These are phyloP conservation scores for Eira barbara DNA, from an alignment of 2,113 vertebrate genomes.

Conservation along the genomic window DNA sequence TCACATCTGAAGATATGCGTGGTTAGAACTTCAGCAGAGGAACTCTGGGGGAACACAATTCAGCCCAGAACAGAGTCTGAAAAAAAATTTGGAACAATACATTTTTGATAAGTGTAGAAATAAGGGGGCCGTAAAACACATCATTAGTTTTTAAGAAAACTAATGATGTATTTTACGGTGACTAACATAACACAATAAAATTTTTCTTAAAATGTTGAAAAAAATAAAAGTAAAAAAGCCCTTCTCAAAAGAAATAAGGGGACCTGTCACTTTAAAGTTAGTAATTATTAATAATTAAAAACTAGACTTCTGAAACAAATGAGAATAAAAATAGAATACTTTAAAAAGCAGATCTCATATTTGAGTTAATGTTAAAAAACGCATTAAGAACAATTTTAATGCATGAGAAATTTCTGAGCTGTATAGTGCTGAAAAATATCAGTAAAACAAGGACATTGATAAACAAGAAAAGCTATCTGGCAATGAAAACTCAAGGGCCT, in stretches of 20 bases:
- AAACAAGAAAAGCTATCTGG: background rate
- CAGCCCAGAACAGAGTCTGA: background rate
- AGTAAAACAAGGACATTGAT: background rate
- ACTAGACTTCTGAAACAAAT: background rate
- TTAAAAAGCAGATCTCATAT: background rate
- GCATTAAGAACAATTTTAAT: background rate
- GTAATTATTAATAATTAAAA: background rate
- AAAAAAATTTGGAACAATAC: background rate
- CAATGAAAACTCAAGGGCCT: background rate
- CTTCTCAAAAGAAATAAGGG: background rate
- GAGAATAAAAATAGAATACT: background rate
- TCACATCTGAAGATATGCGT: background rate
- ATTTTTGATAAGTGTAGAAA: background rate
- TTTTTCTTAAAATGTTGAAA: no score
- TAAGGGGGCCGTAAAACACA: background rate
- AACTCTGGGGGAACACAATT: background rate
- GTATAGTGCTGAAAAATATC: background rate
- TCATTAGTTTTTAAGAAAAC: no score
- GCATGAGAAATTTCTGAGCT: background rate
- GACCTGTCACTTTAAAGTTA: background rate
- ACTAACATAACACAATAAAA: no score
- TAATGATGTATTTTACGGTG: no score
- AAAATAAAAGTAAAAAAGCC: no score
- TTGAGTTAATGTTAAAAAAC: background rate
- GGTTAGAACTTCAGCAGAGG: background rate